These are phyloP conservation scores for Anthonomus grandis DNA, from an alignment of 1,140 invertebrate species.

Conservation along the genomic window DNA sequence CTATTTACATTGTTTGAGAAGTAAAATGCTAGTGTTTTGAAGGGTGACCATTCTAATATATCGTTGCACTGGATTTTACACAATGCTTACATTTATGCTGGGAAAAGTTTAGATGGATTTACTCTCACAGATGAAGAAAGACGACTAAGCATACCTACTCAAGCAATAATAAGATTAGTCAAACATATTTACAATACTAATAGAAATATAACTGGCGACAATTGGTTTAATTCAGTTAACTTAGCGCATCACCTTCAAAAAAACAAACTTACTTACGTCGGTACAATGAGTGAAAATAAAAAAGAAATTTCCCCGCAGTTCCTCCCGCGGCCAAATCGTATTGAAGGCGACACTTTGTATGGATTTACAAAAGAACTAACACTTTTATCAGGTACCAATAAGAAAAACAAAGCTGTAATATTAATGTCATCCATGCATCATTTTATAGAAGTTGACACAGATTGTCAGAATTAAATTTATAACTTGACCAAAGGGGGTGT, in stretches of 20 bases:
- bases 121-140: background rate
- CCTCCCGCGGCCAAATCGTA: background rate
- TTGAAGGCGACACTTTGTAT: background rate
- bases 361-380: background rate
- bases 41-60: too few relatives aligned
- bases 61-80: too few relatives aligned
- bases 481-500: background rate
- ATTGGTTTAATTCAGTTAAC: background rate
- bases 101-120: background rate
- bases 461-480: background rate
- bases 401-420: background rate
- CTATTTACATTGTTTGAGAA: too few relatives aligned
- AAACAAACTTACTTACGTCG: background rate
- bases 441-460: background rate
- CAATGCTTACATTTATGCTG: background rate
- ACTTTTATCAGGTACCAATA: background rate
- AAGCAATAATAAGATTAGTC: background rate
- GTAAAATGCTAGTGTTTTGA: too few relatives aligned
- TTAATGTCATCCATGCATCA: background rate
- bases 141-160: background rate
- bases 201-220: too few relatives aligned
- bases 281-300: background rate
- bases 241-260: background rate
- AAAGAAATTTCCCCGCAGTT: background rate
- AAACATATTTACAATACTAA: background rate